A percentile compares a stretch with the other conserved stretches of the same genome.
Conservation (phyloP, 2,888 invertebrate species). For the Machimus rusticus region DNA sequence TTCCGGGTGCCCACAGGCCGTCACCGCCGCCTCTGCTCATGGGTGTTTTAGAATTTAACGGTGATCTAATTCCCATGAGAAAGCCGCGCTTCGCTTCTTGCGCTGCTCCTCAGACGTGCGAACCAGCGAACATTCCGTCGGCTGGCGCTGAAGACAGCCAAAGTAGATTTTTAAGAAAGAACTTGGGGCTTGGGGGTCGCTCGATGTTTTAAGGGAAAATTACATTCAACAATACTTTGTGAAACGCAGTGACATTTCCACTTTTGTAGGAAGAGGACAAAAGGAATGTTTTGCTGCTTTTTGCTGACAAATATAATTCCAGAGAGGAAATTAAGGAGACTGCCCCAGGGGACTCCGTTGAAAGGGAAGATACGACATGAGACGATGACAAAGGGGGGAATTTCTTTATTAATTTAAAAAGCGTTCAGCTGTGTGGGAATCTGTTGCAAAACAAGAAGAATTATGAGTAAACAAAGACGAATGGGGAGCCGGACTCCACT, state of each 20-base stretch:
- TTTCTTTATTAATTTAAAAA: neutral
- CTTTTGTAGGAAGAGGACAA: neutral
- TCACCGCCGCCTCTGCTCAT: neutral
- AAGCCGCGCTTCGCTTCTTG: neutral
- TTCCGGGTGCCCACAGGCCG: conserved; percentile 1
- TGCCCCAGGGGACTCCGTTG: neutral
- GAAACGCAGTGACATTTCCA: neutral
- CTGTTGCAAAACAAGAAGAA: neutral
- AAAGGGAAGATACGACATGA: neutral
- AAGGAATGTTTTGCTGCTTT: neutral
- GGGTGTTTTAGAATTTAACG: conserved; percentile 4
- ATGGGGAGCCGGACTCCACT: neutral
- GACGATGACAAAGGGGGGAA: neutral
- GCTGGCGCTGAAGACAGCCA: neutral
- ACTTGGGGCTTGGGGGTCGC: neutral
- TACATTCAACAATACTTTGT: neutral
- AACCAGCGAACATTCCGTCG: neutral
- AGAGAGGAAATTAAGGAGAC: neutral
- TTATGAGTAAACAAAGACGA: neutral
- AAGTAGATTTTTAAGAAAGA: neutral
- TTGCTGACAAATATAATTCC: neutral
- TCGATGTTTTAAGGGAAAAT: neutral
- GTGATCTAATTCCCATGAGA: conserved; percentile 5
- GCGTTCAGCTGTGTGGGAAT: neutral
- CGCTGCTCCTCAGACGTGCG: neutral